Evolutionary conservation across 2,113 vertebrate genomes (phyloP).

Genomic region (Gadus macrocephalus): DNA sequence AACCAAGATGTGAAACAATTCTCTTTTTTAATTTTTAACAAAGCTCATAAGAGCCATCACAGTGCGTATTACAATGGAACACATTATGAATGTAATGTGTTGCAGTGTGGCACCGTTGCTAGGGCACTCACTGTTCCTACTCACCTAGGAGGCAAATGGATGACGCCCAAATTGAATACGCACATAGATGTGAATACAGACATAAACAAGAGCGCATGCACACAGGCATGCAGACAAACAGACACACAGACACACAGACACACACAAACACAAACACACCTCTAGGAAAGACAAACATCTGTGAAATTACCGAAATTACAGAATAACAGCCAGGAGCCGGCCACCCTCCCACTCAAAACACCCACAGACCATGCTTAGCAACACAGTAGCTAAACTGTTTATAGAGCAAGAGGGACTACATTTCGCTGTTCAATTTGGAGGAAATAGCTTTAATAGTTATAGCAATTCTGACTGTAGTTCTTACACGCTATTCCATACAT

Average conservation of each 20-base stretch:
- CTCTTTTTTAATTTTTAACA: too few relatives aligned
- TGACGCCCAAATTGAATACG: slow-evolving; percentile 43
- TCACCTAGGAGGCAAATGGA: slow-evolving; percentile 49
- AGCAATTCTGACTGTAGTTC: too few relatives aligned
- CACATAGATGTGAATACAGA: neutral
- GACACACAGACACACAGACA: slow-evolving; percentile 14
- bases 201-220: slow-evolving; percentile 5
- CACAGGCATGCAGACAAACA: slow-evolving; percentile 13
- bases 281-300: slow-evolving; percentile 40
- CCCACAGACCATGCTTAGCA: too few relatives aligned
- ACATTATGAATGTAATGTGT: slow-evolving; percentile 29
- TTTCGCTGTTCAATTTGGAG: too few relatives aligned
- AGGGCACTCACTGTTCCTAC: slow-evolving; percentile 32
- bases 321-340: too few relatives aligned
- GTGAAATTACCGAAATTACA: slow-evolving; percentile 58
- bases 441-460: too few relatives aligned
- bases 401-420: too few relatives aligned
- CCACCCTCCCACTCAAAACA: too few relatives aligned
- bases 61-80: slow-evolving; percentile 1
- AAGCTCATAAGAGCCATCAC: too few relatives aligned
- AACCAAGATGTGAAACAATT: too few relatives aligned
- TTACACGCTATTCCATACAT: too few relatives aligned
- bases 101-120: slow-evolving; percentile 25
- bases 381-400: too few relatives aligned
- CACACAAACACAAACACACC: slow-evolving; percentile 16